These are phyloP conservation scores for Rhinolophus ferrumequinum DNA, from an alignment of 2,113 vertebrate genomes.

Conservation along the genomic window DNA sequence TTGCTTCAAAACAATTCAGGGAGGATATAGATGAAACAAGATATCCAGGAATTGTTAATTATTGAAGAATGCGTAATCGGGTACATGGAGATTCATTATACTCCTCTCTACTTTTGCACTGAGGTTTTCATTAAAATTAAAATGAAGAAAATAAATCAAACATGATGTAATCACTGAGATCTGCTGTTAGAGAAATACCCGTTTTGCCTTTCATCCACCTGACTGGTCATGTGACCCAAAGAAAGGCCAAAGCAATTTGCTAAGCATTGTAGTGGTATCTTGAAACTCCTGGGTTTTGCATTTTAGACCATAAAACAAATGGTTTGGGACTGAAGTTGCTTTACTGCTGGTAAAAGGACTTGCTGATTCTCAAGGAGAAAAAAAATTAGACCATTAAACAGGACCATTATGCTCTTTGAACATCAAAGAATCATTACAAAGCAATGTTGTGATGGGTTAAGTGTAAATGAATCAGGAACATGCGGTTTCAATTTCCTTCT, in stretches of 20 bases:
- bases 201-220: neutral
- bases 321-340: neutral
- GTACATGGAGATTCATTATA: neutral
- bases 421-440: slow-evolving; percentile 58
- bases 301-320: neutral
- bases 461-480: slow-evolving; percentile 42
- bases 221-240: neutral
- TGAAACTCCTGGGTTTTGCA: neutral
- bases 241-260: neutral
- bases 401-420: slow-evolving; percentile 34
- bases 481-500: slow-evolving; percentile 48
- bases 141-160: neutral
- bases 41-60: neutral
- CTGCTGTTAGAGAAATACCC: neutral
- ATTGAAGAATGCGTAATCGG: neutral
- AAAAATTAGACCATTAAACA: slow-evolving; percentile 14
- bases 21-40: neutral
- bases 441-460: slow-evolving; percentile 7
- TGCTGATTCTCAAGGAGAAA: neutral
- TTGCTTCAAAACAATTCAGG: slow-evolving; percentile 16
- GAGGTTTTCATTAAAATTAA: neutral
- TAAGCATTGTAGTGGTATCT: no score
- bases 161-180: neutral
- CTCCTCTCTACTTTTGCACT: neutral
- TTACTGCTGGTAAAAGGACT: neutral